A percentile compares a stretch with the other conserved stretches of the same genome.
Conservation (phyloP, 2,113 vertebrate species). For the Calyptommatus sinebrachiatus region DNA sequence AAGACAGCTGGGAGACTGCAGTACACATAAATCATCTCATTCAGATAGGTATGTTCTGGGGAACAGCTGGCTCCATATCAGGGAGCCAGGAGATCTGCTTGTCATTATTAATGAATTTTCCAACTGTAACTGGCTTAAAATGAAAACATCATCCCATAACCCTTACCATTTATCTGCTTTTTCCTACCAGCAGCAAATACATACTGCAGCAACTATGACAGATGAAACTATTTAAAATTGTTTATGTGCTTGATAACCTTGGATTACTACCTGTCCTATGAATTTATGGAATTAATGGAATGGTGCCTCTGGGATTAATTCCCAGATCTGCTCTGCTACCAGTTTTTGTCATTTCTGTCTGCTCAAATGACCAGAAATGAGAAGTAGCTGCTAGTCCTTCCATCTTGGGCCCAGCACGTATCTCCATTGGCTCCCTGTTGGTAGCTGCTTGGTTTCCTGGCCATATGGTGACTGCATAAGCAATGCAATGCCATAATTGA, state of each 20-base stretch:
- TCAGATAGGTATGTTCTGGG: neutral
- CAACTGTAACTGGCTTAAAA: neutral
- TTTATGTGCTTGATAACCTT: neutral
- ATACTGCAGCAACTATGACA: neutral
- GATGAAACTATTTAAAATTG: neutral
- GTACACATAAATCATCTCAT: neutral
- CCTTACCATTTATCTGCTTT: neutral
- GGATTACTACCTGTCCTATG: no score
- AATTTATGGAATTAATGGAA: no score
- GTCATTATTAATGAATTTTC: neutral
- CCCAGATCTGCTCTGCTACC: no score
- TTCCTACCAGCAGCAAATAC: neutral
- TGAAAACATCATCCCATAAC: neutral
- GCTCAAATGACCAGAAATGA: no score
- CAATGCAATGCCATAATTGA: no score
- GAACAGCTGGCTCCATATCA: constrained; percentile 1
- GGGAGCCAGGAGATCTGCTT: neutral
- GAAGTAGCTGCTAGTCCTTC: no score
- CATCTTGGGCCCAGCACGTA: no score
- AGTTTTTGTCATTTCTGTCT: no score
- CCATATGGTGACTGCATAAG: no score
- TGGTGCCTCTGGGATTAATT: no score
- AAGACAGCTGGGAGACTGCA: neutral
- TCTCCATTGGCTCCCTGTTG: no score
- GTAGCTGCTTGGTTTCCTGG: no score